phyloP scores from a whole-genome alignment of 2,888 invertebrate genomes.

The Seira musarum region DNA sequence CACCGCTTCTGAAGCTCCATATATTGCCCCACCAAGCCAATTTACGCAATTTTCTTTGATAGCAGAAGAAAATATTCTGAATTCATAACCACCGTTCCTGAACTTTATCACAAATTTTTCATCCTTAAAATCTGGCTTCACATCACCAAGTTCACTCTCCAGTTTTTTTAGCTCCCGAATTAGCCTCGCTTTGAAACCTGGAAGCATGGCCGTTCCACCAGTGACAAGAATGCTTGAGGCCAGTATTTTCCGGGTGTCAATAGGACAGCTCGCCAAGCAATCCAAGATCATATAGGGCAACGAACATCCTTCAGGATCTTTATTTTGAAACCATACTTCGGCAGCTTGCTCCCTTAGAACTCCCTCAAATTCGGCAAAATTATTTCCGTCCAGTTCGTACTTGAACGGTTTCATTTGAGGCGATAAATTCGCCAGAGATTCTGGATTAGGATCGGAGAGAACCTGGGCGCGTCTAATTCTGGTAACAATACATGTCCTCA shows the following conservation, averaged over 20 bases:
- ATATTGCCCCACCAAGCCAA: conserved; percentile 90
- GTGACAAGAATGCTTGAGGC: conserved; percentile 88
- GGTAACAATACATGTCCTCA: conserved; percentile 91
- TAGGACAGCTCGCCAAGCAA: conserved; percentile 80
- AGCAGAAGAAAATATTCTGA: conserved; percentile 88
- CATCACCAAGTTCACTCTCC: conserved; percentile 74
- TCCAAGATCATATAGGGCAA: conserved; percentile 89
- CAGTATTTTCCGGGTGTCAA: conserved; percentile 84
- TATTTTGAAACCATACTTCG: conserved; percentile 89
- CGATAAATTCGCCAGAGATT: conserved; percentile 76
- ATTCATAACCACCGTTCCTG: conserved; percentile 70
- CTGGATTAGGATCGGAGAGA: conserved; percentile 75
- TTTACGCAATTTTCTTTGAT: conserved; percentile 86
- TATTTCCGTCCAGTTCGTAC: conserved; percentile 75
- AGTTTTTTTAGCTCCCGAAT: conserved; percentile 83
- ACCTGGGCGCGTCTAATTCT: conserved; percentile 79
- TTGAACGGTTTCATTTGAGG: conserved; percentile 60
- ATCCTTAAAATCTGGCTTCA: conserved; percentile 76
- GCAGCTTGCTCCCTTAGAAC: conserved; percentile 84
- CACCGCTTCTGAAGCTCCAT: conserved; percentile 84
- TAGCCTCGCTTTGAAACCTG: conserved; percentile 87
- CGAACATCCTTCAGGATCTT: conserved; percentile 83
- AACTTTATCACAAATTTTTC: conserved; percentile 44
- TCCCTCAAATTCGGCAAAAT: conserved; percentile 79
- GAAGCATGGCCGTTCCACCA: conserved; percentile 89